These are phyloP conservation scores for Sitodiplosis mosellana DNA, from an alignment of 1,140 invertebrate genomes.

Conservation along the genomic window DNA sequence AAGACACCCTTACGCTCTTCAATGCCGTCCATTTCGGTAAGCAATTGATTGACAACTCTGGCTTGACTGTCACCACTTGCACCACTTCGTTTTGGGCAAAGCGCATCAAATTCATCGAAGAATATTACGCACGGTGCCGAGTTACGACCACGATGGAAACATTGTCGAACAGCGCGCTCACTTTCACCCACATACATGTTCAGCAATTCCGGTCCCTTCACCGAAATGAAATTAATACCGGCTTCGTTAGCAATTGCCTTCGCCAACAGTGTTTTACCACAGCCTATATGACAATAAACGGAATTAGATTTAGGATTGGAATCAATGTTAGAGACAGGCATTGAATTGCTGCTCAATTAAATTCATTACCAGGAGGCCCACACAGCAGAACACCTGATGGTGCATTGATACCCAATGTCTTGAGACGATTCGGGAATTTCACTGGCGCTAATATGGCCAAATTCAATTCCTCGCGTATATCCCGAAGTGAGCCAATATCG, in stretches of 20 bases:
- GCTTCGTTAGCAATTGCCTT: constrained; percentile 94
- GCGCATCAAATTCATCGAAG: constrained; percentile 96
- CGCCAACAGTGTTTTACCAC: constrained; percentile 80
- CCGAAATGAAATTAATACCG: constrained; percentile 91
- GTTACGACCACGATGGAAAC: constrained; percentile 85
- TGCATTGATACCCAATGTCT: constrained; percentile 51
- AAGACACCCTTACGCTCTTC: constrained; percentile 79
- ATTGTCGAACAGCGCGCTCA: constrained; percentile 85
- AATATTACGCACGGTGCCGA: constrained; percentile 97
- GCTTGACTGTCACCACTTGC: constrained; percentile 49
- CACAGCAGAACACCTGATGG: constrained; percentile 80
- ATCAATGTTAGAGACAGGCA: background rate
- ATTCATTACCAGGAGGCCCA: constrained; percentile 52
- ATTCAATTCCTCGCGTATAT: constrained; percentile 78
- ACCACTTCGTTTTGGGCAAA: constrained; percentile 78
- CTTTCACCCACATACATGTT: constrained; percentile 99
- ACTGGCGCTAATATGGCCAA: constrained; percentile 85
- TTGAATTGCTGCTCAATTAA: constrained; percentile 19
- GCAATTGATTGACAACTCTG: constrained; percentile 84
- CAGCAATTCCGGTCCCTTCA: constrained; percentile 90
- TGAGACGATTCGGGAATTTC: constrained; percentile 61
- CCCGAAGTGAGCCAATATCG: constrained; percentile 81
- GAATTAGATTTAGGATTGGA: background rate
- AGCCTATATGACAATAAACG: constrained; percentile 26
- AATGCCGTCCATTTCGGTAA: constrained; percentile 98